Percentiles rank a stretch among this genome's conserved stretches.
These are phyloP conservation scores for Indicator indicator DNA, from an alignment of 2,113 vertebrate species.

Conservation along the genomic window DNA sequence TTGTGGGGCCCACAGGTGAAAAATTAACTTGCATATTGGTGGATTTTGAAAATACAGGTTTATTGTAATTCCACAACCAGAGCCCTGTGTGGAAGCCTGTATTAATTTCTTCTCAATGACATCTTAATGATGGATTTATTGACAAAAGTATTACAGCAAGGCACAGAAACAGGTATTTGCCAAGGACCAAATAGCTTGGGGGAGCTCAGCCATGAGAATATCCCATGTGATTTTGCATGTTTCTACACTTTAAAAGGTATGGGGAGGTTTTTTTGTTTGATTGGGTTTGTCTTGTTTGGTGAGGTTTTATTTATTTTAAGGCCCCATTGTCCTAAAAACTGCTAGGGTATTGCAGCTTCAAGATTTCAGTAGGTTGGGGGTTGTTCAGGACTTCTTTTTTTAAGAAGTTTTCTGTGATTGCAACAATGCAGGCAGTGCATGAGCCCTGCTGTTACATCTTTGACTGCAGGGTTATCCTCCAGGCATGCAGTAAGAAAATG, in stretches of 20 bases:
- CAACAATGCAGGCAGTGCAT: neutral
- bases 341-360: neutral
- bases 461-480: neutral
- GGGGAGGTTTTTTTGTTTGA: neutral
- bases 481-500: neutral
- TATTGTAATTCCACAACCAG: neutral
- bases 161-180: neutral
- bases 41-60: neutral
- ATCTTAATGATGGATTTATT: neutral
- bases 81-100: neutral
- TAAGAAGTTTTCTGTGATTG: neutral
- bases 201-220: neutral
- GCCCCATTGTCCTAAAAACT: accelerated
- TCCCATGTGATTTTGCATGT: neutral
- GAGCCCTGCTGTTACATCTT: neutral
- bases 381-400: neutral
- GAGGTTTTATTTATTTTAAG: neutral
- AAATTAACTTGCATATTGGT: neutral
- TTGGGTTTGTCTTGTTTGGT: neutral
- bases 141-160: neutral
- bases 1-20: neutral
- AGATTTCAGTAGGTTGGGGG: neutral
- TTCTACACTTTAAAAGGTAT: neutral
- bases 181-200: neutral
- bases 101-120: neutral